A percentile compares a stretch with the other conserved stretches of the same genome.
These are phyloP conservation scores for Epinephelus cyanopodus DNA, from an alignment of 2,113 vertebrate species.

Conservation along the genomic window DNA sequence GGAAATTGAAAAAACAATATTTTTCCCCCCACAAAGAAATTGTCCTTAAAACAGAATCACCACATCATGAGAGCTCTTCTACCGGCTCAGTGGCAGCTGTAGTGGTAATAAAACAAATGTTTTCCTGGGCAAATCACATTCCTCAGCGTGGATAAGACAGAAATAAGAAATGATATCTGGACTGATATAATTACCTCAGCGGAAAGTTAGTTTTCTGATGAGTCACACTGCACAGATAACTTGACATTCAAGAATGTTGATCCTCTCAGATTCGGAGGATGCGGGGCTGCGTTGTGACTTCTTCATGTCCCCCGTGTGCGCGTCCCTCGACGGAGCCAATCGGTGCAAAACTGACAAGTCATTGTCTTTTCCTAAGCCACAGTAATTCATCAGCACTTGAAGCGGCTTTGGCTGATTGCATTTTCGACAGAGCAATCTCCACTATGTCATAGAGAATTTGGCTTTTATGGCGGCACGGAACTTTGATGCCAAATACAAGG, in stretches of 20 bases:
- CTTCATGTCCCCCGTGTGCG: background rate
- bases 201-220: background rate
- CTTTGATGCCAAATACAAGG: constrained; percentile 66
- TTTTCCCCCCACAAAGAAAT: background rate
- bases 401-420: constrained; percentile 78
- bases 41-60: background rate
- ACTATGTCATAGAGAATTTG: constrained; percentile 73
- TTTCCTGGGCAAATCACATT: background rate
- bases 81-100: background rate
- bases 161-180: background rate
- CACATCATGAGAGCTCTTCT: background rate
- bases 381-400: constrained; percentile 80
- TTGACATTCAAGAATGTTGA: constrained; percentile 17
- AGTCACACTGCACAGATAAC: background rate
- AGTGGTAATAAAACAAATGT: background rate
- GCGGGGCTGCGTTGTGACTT: constrained; percentile 13
- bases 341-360: constrained; percentile 70
- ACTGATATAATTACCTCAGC: background rate
- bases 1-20: background rate
- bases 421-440: constrained; percentile 81
- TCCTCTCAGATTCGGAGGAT: background rate
- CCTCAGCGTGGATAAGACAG: background rate
- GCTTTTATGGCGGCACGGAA: constrained; percentile 59
- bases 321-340: constrained; percentile 40
- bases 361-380: constrained; percentile 74